Evolutionary conservation across 1,140 invertebrate species (phyloP), one percentile per base, ranked within the genome.

Genomic region (Zaprionus tsacasi): DNA sequence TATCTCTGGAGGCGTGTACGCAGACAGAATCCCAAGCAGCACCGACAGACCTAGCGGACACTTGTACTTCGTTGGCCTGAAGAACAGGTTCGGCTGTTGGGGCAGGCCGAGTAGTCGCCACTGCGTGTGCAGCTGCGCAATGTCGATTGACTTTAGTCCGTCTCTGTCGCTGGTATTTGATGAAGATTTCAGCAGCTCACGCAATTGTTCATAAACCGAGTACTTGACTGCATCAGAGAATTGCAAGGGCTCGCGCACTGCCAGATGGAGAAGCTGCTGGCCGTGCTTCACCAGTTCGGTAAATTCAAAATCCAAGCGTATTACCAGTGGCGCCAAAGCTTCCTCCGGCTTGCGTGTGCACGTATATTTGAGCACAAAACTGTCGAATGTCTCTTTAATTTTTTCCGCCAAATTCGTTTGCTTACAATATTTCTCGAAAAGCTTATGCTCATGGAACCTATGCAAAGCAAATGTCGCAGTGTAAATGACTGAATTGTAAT

Each of bases 201-300:
- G 77, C n/a, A 92, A 60, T 36, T 87, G 48, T 6, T 68, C 70
- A 60, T 79, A 92, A 0, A 83, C 58, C 4, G 72, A 74, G 58
- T 90, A 92, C 25, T 89, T 91, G 11, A 88, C 70, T 5, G 82
- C 78, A 17, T 91, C 79, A 7, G 25, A 55, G 35, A 92, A 92
- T 21, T 92, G 85, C 30, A 90, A 15, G 5, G 91, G 91, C 38
- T 92, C 91, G 35, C 82, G 79, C 10, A 87, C 27, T 3, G 57
- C 54, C 0, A 90, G 65, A n/a, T 83, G 56, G 8, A 92, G 57
- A 6, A 92, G 54, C 0, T 56, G 52, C 8, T 73, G 64, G 0
- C 65, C 40, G 13, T 65, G 60, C n/a, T 63, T 52, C 0, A 78
- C 43, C 6, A 92, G 69, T 7, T 90, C 82, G 0, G 11, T 6